A percentile compares a stretch with the other conserved stretches of the same genome.
These are phyloP conservation scores for cat (Felis catus) DNA, from an alignment of 2,113 vertebrate species.

Conservation along the genomic window F.catus_Fca126_mat1.0 CM031414.1:124801001-124801500, in stretches of 20 bases:
- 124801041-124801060: neutral
- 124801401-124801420: too few species aligned
- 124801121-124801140: accelerated
- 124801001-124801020: neutral
- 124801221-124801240: neutral
- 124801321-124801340: too few species aligned
- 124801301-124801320: accelerated
- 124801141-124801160: neutral
- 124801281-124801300: neutral
- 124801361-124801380: neutral
- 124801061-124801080: neutral
- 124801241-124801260: neutral
- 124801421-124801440: neutral
- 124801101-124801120: neutral
- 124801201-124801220: neutral
- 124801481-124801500: neutral
- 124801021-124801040: neutral
- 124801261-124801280: neutral
- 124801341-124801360: neutral
- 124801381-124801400: too few species aligned
- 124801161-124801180: neutral
- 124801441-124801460: neutral
- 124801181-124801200: neutral
- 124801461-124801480: neutral
- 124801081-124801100: neutral